Conservation (phyloP, 2,797 vertebrate genomes). For the Lepidocolaptes lacrymiger region DNA sequence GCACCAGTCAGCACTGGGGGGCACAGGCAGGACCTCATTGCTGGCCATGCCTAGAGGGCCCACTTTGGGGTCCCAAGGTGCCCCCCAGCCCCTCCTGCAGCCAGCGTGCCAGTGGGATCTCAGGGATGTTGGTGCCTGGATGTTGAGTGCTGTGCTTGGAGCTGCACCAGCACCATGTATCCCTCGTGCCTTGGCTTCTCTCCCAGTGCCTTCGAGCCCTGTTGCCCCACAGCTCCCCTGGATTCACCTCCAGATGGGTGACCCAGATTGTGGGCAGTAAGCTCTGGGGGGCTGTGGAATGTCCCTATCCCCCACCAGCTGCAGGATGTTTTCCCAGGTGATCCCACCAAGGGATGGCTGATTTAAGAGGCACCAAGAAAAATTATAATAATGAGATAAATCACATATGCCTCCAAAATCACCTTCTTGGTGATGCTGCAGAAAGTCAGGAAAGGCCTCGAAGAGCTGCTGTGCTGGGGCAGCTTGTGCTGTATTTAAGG, state of each 20-base stretch:
- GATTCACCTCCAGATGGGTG: accelerated
- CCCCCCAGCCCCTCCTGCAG: neutral
- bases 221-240: accelerated
- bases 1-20: neutral
- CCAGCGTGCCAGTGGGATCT: neutral
- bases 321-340: accelerated
- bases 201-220: accelerated
- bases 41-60: neutral
- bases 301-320: accelerated
- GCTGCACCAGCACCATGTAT: accelerated
- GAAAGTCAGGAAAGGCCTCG: neutral
- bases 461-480: neutral
- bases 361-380: neutral
- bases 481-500: neutral
- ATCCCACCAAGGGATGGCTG: neutral
- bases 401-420: neutral
- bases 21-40: neutral
- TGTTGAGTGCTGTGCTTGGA: accelerated
- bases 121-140: accelerated
- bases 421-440: neutral
- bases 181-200: neutral
- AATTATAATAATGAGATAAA: accelerated
- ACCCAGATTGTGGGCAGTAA: neutral
- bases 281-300: neutral
- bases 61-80: neutral